Evolutionary conservation across 1,140 invertebrate genomes (phyloP), one percentile per base, ranked within the genome.

Genomic region (Heliconius himera): DNA sequence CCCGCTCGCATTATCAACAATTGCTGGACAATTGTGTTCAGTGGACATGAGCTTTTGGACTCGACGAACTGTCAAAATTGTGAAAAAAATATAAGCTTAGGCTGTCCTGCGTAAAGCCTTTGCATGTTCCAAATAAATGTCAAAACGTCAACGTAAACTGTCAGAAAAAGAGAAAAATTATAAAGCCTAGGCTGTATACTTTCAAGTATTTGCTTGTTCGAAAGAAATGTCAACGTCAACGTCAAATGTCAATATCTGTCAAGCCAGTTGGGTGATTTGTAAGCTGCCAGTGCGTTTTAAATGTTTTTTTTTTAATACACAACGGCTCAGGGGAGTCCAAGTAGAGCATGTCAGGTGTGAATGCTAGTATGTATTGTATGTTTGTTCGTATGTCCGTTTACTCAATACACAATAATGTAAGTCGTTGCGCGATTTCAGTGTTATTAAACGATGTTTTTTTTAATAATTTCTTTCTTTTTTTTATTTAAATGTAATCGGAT

Each of bases 1-100:
- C 41, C 56, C 41, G 77, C 66, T 81, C 76, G 83, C 81, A 80
- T 56, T 60, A 81, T 74, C 22, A 83, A 83, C 86, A 85, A 86
- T 90, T 88, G 86, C 89, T 87, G 87, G 84, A 85, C 83, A 74
- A 87, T 85, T 87, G 83, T 82, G 82, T 86, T 82, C 83, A 82
- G 81, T 80, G 22, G 70, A 81, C 78, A 74, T 29, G 75, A 73
- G 71, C 72, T 70, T 22, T 41, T 76, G 77, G 71, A 73, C 51
- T 38, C 22, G 9, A 60, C 16, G 5, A 78, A 33, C 20, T 77
- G 70, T 46, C 33, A 26, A 77, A 49, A 72, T 56, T 22, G 3
- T 8, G 3, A 20, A 56, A 56, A 56, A 11, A 22, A 56, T 9
- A 56, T 49, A 22, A 56, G 16, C 26, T 0, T 29, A 66, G 60